Evolutionary conservation across 2,113 vertebrate species (phyloP), one percentile per base, ranked within the genome.

Genomic region (Rhabdornis inornatus): DNA sequence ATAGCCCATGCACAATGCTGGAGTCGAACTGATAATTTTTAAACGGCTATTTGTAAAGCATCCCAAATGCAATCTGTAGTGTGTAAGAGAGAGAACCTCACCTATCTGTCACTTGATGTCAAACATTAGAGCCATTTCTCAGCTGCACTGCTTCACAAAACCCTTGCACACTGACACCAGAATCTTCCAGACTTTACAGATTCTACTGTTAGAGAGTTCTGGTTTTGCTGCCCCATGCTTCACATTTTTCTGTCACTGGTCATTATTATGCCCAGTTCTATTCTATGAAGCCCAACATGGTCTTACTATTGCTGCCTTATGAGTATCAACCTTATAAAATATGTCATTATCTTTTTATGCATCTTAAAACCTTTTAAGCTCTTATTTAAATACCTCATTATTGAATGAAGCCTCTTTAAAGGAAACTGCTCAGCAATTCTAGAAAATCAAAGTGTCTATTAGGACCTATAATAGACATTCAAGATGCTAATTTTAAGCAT

Each of bases 11-110:
- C 39, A 76, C 75, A 60, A 39, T 40, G 27, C 20, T 82, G 70
- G 50, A 89, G 22, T 59, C 63, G 39, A 83, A 56, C 5, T 61
- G 80, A 49, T 79, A 81, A 93, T 90, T 90, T 96, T 94, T 64
- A 64, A 95, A 45, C 35, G 86, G 64, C 42, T 71, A n/a, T 77
- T 81, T 80, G 68, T 55, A 53, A n/a, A 93, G 49, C 13, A 85
- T 39, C 83, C 74, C 53, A 85, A 84, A 74, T 35, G 52, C 25
- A 85, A 87, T 40, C 55, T 44, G 37, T 6, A 68, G 17, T 6
- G 2, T 15, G 18, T 10, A 60, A 40, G 50, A 56, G 20, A 72
- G 37, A 10, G 9, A 44, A n/a, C 45, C 45, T 74, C 53, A 31
- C 55, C 30, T 39, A 3, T n/a, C 57, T 37, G 55, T 56, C 65